These are phyloP conservation scores for Erannis defoliaria DNA, from an alignment of 2,888 invertebrate genomes.

Conservation along the genomic window DNA sequence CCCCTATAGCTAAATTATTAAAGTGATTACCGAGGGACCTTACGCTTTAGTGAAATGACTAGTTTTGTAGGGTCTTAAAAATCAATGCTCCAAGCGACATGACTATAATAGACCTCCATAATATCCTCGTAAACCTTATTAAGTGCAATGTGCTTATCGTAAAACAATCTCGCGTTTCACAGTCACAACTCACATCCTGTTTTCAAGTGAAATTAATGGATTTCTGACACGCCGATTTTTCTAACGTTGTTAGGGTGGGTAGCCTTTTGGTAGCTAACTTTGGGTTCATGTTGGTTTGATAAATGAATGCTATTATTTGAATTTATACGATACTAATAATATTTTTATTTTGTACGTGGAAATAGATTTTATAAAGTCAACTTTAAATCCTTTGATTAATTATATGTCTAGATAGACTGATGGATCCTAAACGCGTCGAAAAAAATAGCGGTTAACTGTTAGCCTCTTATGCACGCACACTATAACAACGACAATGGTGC, in stretches of 20 bases:
- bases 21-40: slow-evolving; percentile 16
- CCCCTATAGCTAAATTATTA: slow-evolving; percentile 11
- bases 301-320: background rate
- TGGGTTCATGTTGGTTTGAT: background rate
- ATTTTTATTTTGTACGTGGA: no score
- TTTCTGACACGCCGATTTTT: slow-evolving; percentile 58
- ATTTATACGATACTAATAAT: no score
- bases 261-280: slow-evolving; percentile 23
- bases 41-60: slow-evolving; percentile 30
- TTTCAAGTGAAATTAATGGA: slow-evolving; percentile 76
- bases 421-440: no score
- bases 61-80: slow-evolving; percentile 39
- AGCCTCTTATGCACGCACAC: no score
- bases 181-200: slow-evolving; percentile 67
- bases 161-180: slow-evolving; percentile 59
- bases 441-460: no score
- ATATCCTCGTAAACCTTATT: slow-evolving; percentile 55
- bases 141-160: slow-evolving; percentile 59
- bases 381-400: background rate
- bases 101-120: slow-evolving; percentile 47
- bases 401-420: no score
- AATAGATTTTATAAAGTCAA: background rate
- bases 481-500: no score
- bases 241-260: slow-evolving; percentile 39
- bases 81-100: slow-evolving; percentile 45